phyloP scores from a whole-genome alignment of 2,888 invertebrate genomes.

The Pristionchus entomophagus region DNA sequence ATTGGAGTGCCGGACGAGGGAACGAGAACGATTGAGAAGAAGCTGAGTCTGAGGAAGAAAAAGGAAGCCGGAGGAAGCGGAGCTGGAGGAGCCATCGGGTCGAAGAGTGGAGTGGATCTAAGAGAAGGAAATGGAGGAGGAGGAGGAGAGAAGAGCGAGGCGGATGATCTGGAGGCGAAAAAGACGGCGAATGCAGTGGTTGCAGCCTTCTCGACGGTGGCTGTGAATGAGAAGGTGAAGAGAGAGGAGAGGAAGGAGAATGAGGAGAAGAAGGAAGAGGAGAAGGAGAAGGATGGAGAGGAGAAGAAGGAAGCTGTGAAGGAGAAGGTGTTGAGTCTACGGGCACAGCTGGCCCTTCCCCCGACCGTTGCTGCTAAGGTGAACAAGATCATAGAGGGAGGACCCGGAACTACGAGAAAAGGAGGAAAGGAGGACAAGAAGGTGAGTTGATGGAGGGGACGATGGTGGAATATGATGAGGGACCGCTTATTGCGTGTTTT shows the following conservation, averaged over 20 bases:
- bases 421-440: conserved; percentile 38
- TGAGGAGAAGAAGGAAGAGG: conserved; percentile 10
- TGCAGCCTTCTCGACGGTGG: conserved; percentile 69
- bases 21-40: conserved; percentile 64
- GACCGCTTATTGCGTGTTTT: no score
- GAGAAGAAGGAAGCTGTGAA: conserved; percentile 9
- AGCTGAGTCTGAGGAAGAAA: conserved; percentile 61
- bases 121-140: conserved; percentile 44
- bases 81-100: conserved; percentile 41
- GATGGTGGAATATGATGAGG: no score
- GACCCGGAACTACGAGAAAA: not conserved
- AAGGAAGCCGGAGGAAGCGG: conserved; percentile 51
- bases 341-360: conserved; percentile 71
- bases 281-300: conserved; percentile 34
- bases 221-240: conserved; percentile 48
- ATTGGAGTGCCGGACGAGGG: conserved; percentile 58
- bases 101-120: conserved; percentile 62
- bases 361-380: conserved; percentile 73
- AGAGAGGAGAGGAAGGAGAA: conserved; percentile 30
- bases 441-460: conserved; percentile 10
- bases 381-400: conserved; percentile 68
- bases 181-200: conserved; percentile 74
- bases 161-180: conserved; percentile 72
- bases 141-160: conserved; percentile 53
- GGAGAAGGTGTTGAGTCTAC: conserved; percentile 55